Conservation (phyloP, 1,140 invertebrate species). For the Laupala kohalensis region DNA sequence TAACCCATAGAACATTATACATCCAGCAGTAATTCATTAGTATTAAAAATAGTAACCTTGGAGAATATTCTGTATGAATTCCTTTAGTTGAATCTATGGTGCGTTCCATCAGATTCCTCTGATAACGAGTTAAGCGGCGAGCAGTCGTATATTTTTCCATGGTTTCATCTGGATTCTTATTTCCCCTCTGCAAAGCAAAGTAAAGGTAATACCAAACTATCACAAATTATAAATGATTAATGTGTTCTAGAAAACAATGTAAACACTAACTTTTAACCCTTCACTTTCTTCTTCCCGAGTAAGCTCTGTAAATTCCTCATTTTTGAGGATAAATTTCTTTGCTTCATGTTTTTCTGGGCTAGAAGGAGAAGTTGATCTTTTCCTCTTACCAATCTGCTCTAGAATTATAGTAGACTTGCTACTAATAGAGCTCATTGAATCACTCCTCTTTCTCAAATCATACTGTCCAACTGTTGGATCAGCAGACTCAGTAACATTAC, state of each 20-base stretch:
- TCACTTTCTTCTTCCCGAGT: too few relatives aligned
- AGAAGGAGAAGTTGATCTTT: background rate
- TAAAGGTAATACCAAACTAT: too few relatives aligned
- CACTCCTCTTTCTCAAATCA: background rate
- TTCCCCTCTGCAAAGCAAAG: background rate
- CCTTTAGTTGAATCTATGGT: background rate
- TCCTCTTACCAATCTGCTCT: background rate
- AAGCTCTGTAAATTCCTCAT: background rate
- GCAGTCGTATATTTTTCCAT: slow-evolving; percentile 7
- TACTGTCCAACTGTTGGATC: background rate
- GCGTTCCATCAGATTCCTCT: background rate
- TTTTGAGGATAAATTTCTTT: background rate
- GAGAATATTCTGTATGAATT: background rate
- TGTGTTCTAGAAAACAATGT: too few relatives aligned
- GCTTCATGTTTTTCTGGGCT: background rate
- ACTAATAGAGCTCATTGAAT: background rate
- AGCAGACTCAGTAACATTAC: too few relatives aligned
- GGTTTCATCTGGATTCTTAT: background rate
- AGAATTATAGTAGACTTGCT: background rate
- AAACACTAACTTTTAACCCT: background rate
- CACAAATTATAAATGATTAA: too few relatives aligned
- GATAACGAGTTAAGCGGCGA: slow-evolving; percentile 6
- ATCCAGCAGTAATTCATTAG: background rate
- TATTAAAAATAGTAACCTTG: background rate
- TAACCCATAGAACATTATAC: background rate